phyloP scores from a whole-genome alignment of 2,888 invertebrate species.

The Erebia palarica region DNA sequence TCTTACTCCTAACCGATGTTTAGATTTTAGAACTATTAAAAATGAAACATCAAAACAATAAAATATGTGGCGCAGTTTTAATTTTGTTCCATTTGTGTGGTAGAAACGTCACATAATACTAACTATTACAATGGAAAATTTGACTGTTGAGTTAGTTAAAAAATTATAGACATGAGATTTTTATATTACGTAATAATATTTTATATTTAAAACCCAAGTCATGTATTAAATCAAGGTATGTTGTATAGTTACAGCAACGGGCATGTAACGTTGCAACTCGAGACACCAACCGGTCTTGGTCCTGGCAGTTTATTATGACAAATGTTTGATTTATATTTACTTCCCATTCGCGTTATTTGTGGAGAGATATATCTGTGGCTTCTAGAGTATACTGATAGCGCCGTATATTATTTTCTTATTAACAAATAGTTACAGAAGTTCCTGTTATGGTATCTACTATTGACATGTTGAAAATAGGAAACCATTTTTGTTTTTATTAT shows the following conservation, averaged over 20 bases:
- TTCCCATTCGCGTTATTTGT: slow-evolving; percentile 36
- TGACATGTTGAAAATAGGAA: background rate
- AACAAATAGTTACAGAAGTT: slow-evolving; percentile 12
- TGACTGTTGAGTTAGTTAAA: too few species aligned
- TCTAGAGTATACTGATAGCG: slow-evolving; percentile 21
- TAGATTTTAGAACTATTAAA: too few species aligned
- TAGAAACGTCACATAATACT: too few species aligned
- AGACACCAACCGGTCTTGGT: slow-evolving; percentile 43
- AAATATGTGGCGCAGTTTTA: too few species aligned
- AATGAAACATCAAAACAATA: too few species aligned
- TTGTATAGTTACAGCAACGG: slow-evolving; percentile 21
- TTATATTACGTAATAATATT: background rate
- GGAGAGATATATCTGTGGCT: slow-evolving; percentile 37
- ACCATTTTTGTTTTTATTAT: too few species aligned
- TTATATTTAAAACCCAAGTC: background rate
- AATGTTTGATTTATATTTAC: slow-evolving; percentile 44
- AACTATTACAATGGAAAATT: too few species aligned
- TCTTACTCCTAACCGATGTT: too few species aligned
- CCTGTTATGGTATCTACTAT: background rate
- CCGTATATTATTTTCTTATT: slow-evolving; percentile 4
- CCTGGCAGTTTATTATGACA: slow-evolving; percentile 44
- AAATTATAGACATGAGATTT: background rate
- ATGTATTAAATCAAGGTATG: background rate
- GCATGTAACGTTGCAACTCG: slow-evolving; percentile 24
- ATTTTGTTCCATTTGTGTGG: too few species aligned